Evolutionary conservation across 2,113 vertebrate genomes (phyloP).

Genomic region (Cephalopterus ornatus): DNA sequence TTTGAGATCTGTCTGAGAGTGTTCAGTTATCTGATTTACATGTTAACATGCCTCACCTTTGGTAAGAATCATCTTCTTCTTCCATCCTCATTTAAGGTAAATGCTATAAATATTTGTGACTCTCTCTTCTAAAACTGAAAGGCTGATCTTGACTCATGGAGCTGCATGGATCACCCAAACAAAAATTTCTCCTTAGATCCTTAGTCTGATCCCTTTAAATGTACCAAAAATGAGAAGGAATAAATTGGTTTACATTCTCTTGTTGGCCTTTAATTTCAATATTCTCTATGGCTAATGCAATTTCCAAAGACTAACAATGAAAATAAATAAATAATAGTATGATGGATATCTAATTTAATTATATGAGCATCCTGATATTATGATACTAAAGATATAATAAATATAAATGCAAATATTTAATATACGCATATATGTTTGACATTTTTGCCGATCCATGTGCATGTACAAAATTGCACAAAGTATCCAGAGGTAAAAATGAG

Average conservation of each 20-base stretch:
- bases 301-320: not conserved
- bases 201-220: not conserved
- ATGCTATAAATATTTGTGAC: accelerated
- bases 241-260: not conserved
- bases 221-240: not conserved
- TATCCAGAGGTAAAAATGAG: not conserved
- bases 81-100: not conserved
- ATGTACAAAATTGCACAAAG: not conserved
- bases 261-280: not conserved
- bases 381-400: not conserved
- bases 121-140: not conserved
- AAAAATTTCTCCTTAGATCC: not conserved
- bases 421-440: not conserved
- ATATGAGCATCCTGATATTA: not conserved
- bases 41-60: accelerated
- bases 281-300: not conserved
- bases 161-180: accelerated
- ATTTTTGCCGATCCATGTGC: not conserved
- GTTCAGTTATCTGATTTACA: not conserved
- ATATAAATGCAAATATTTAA: not conserved
- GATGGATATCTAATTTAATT: not conserved
- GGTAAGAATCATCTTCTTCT: not conserved
- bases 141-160: not conserved
- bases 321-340: not conserved
- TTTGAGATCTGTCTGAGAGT: not conserved